Evolutionary conservation across 2,797 vertebrate species (phyloP).

Genomic region (Anas capensis): DNA sequence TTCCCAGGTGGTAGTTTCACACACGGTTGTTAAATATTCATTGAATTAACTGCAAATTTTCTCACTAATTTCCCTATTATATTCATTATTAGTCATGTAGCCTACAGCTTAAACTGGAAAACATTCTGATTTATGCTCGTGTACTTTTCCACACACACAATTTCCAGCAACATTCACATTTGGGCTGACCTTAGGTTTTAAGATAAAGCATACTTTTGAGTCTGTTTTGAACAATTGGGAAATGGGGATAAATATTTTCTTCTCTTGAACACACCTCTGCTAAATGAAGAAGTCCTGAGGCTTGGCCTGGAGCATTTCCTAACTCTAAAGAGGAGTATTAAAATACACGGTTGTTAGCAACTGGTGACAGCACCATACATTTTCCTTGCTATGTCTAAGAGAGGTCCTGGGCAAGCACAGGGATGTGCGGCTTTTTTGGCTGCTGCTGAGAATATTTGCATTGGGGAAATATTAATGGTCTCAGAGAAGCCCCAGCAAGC

Average conservation of each 20-base stretch:
- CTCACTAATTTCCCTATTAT: conserved; percentile 66
- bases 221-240: conserved; percentile 29
- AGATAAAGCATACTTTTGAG: conserved; percentile 29
- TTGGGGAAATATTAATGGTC: conserved; percentile 3
- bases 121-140: conserved; percentile 53
- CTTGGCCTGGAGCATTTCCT: not conserved
- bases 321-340: not conserved
- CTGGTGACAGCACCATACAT: not conserved
- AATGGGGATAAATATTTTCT: conserved; percentile 10
- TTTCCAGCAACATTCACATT: conserved; percentile 62
- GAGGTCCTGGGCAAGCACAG: not conserved
- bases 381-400: conserved; percentile 42
- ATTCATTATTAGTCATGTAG: conserved; percentile 51
- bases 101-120: conserved; percentile 50
- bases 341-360: conserved; percentile 15
- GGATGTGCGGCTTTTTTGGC: conserved; percentile 35
- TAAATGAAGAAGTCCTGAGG: not conserved
- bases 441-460: not conserved
- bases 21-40: conserved; percentile 41
- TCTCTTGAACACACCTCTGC: not conserved
- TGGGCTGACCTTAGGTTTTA: conserved; percentile 44
- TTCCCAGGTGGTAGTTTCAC: conserved; percentile 53
- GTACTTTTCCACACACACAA: conserved; percentile 59
- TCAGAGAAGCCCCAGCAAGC: not conserved
- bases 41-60: conserved; percentile 69